These are phyloP conservation scores for Lampropteryx suffumata DNA, from an alignment of 2,888 invertebrate species.

Conservation along the genomic window DNA sequence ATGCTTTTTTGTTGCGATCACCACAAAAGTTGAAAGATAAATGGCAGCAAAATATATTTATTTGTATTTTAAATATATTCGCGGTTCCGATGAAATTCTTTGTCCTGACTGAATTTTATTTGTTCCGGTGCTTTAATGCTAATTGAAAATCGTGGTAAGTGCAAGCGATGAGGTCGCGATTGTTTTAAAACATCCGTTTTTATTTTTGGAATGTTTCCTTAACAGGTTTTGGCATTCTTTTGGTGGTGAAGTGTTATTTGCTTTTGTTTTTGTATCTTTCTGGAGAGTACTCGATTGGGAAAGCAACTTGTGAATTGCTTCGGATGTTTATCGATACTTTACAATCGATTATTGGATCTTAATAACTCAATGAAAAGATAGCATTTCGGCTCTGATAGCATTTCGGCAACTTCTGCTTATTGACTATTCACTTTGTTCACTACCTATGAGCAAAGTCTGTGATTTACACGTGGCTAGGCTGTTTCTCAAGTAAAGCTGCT, in stretches of 20 bases:
- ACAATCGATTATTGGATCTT: too few species aligned
- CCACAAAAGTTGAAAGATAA: slow-evolving; percentile 14
- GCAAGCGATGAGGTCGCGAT: slow-evolving; percentile 47
- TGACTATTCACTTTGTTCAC: slow-evolving; percentile 59
- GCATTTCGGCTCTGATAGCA: too few species aligned
- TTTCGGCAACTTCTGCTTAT: slow-evolving; percentile 53
- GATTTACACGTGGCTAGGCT: too few species aligned
- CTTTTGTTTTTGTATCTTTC: slow-evolving; percentile 30
- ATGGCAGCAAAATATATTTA: slow-evolving; percentile 12
- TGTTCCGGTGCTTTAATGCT: slow-evolving; percentile 63
- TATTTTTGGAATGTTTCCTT: slow-evolving; percentile 30
- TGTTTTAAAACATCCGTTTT: slow-evolving; percentile 39
- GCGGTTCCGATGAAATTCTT: slow-evolving; percentile 57
- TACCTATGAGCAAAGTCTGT: too few species aligned
- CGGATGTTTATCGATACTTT: too few species aligned
- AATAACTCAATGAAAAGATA: too few species aligned
- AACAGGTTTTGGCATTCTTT: slow-evolving; percentile 30
- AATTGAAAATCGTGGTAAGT: slow-evolving; percentile 61
- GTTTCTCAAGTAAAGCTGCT: too few species aligned
- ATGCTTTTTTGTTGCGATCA: not conserved
- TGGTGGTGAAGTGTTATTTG: slow-evolving; percentile 5
- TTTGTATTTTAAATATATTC: too few species aligned
- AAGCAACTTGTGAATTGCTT: not conserved
- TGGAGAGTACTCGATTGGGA: not conserved
- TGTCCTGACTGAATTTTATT: slow-evolving; percentile 58